These are phyloP conservation scores for Haliaeetus leucogaster DNA, from an alignment of 2,113 vertebrate species.

Conservation along the genomic window DNA sequence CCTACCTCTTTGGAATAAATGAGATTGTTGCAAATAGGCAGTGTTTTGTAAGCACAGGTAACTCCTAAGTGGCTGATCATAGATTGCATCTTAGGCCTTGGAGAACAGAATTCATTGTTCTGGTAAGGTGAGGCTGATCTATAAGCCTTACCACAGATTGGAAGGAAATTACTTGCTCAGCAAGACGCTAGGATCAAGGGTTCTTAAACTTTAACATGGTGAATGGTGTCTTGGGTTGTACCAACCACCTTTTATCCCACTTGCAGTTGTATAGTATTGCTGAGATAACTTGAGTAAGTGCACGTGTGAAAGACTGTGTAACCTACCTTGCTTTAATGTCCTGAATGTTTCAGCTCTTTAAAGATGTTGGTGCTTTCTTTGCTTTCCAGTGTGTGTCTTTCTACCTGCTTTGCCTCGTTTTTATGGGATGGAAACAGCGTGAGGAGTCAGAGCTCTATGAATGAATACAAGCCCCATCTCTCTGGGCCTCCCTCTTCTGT, in stretches of 20 bases:
- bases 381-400: background rate
- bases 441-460: background rate
- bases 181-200: background rate
- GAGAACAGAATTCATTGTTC: background rate
- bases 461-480: background rate
- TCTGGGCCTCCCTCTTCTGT: background rate
- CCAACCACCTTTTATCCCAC: background rate
- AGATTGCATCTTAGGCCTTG: constrained; percentile 1
- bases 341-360: background rate
- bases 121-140: background rate
- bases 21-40: background rate
- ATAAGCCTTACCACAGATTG: background rate
- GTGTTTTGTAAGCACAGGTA: background rate
- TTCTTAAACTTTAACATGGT: background rate
- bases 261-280: background rate
- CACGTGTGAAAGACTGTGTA: background rate
- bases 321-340: background rate
- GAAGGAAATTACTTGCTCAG: constrained; percentile 13
- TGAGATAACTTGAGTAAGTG: background rate
- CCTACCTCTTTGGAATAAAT: background rate
- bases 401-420: background rate
- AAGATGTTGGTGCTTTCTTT: background rate
- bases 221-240: background rate
- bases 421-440: background rate
- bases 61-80: background rate